Evolutionary conservation across 2,888 invertebrate genomes (phyloP).

Genomic region (Oligia fasciuncula): DNA sequence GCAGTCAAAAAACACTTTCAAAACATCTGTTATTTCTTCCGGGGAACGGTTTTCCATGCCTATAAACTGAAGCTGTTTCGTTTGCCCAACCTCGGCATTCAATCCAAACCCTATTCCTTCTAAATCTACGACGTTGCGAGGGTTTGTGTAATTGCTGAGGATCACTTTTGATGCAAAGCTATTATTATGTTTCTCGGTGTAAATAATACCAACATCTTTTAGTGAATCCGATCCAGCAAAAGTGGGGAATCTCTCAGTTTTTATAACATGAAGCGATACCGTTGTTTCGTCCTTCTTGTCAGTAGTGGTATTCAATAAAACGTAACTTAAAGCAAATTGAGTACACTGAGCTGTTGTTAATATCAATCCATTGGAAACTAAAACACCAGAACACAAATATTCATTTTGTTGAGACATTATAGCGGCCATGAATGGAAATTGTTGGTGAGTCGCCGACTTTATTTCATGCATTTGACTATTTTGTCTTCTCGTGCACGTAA

Average conservation of each 20-base stretch:
- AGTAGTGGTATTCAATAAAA: slow-evolving; percentile 80
- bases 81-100: slow-evolving; percentile 79
- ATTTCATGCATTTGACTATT: slow-evolving; percentile 83
- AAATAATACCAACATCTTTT: slow-evolving; percentile 83
- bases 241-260: slow-evolving; percentile 82
- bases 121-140: slow-evolving; percentile 73
- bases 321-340: slow-evolving; percentile 74
- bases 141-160: slow-evolving; percentile 78
- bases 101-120: slow-evolving; percentile 84
- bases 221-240: slow-evolving; percentile 70
- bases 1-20: slow-evolving; percentile 81
- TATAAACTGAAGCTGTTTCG: slow-evolving; percentile 79
- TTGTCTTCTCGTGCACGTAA: slow-evolving; percentile 80
- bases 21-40: slow-evolving; percentile 58
- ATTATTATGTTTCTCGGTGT: slow-evolving; percentile 81
- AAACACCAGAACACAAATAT: slow-evolving; percentile 82
- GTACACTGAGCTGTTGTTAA: slow-evolving; percentile 82
- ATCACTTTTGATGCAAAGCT: slow-evolving; percentile 78
- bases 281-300: slow-evolving; percentile 76
- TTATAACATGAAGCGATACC: slow-evolving; percentile 76
- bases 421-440: slow-evolving; percentile 85
- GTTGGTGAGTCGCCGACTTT: slow-evolving; percentile 71
- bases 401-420: slow-evolving; percentile 83
- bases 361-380: slow-evolving; percentile 82
- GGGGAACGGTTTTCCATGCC: slow-evolving; percentile 78